Evolutionary conservation across 2,888 invertebrate species (phyloP).

Genomic region (Drosophila quinaria): DNA sequence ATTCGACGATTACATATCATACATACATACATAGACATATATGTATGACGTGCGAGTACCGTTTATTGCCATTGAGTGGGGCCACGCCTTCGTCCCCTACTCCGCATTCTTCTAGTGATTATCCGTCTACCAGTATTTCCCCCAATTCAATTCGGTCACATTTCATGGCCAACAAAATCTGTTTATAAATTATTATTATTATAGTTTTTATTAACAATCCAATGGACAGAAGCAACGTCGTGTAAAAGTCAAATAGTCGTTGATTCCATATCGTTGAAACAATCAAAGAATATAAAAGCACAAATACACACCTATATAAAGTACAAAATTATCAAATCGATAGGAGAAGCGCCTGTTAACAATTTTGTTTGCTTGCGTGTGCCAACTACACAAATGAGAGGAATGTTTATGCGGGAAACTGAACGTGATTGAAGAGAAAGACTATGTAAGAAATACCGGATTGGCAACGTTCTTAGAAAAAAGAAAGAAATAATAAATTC

Average conservation of each 20-base stretch:
- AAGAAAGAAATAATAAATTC: neutral
- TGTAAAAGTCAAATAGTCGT: slow-evolving; percentile 58
- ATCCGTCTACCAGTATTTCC: neutral
- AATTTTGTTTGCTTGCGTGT: slow-evolving; percentile 40
- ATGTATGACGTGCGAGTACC: slow-evolving; percentile 42
- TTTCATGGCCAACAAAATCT: slow-evolving; percentile 68
- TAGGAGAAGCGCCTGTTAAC: slow-evolving; percentile 49
- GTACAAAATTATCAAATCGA: slow-evolving; percentile 67
- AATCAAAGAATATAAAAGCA: slow-evolving; percentile 56
- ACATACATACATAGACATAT: neutral
- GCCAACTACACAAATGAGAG: slow-evolving; percentile 3
- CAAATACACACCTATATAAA: slow-evolving; percentile 11
- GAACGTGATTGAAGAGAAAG: slow-evolving; percentile 38
- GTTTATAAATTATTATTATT: slow-evolving; percentile 46
- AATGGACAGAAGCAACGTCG: slow-evolving; percentile 50
- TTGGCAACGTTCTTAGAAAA: slow-evolving; percentile 33
- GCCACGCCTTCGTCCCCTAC: slow-evolving; percentile 30
- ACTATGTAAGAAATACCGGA: slow-evolving; percentile 13
- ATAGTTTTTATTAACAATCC: slow-evolving; percentile 26
- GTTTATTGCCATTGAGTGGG: slow-evolving; percentile 40
- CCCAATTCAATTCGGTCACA: slow-evolving; percentile 55
- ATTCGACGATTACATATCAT: slow-evolving; percentile 20
- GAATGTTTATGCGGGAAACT: slow-evolving; percentile 46
- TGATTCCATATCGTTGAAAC: slow-evolving; percentile 56
- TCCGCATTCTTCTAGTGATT: slow-evolving; percentile 9